Conservation (phyloP, 2,888 invertebrate species). For the Orgyia antiqua region DNA sequence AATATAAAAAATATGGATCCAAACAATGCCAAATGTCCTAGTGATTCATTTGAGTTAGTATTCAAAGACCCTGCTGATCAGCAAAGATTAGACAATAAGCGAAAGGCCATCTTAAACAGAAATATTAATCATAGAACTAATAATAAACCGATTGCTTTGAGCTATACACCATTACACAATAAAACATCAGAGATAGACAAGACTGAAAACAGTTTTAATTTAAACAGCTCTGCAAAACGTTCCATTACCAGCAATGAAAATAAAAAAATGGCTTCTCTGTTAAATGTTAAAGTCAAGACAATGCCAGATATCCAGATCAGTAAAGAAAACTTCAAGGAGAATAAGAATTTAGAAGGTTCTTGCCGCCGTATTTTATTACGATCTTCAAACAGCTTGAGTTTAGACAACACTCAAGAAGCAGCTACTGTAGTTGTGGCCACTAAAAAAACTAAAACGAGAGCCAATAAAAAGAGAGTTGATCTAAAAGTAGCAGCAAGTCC, state of each 20-base stretch:
- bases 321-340: constrained; percentile 33
- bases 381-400: constrained; percentile 36
- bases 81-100: constrained; percentile 47
- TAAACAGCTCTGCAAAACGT: background rate
- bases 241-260: background rate
- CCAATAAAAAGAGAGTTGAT: constrained; percentile 9
- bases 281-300: constrained; percentile 6
- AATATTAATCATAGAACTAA: constrained; percentile 33
- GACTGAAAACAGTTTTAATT: constrained; percentile 7
- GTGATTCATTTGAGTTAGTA: constrained; percentile 12
- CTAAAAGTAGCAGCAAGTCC: constrained; percentile 2
- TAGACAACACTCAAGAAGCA: no score
- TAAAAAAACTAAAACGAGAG: constrained; percentile 6
- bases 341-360: constrained; percentile 17
- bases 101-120: constrained; percentile 50
- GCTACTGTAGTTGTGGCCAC: no score
- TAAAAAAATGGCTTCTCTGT: constrained; percentile 1
- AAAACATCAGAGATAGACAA: constrained; percentile 8
- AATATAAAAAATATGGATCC: constrained; percentile 15
- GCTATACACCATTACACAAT: constrained; percentile 34
- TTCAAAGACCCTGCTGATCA: constrained; percentile 21
- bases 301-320: constrained; percentile 4
- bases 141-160: constrained; percentile 44
- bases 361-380: constrained; percentile 39
- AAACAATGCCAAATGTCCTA: constrained; percentile 17